These are phyloP conservation scores for Podarcis muralis DNA, from an alignment of 2,113 vertebrate species.

Conservation along the genomic window DNA sequence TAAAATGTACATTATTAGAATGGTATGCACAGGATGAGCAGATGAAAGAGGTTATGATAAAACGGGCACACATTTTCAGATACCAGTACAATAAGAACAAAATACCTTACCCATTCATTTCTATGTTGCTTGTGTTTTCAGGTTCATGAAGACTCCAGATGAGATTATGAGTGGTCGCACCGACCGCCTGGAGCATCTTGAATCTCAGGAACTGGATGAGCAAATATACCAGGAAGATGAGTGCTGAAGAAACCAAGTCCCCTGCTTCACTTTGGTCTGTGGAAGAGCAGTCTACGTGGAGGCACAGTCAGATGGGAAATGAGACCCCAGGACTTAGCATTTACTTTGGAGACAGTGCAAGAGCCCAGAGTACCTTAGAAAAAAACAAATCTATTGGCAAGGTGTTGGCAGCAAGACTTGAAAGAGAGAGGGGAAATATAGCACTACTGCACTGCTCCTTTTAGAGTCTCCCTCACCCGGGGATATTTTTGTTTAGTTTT, in stretches of 20 bases:
- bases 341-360: constrained; percentile 58
- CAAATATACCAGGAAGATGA: constrained; percentile 96
- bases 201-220: constrained; percentile 94
- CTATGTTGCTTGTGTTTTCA: constrained; percentile 50
- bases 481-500: constrained; percentile 36
- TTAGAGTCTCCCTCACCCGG: constrained; percentile 51
- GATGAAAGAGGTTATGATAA: too few species aligned
- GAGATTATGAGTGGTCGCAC: constrained; percentile 98
- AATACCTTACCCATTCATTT: background rate
- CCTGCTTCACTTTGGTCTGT: constrained; percentile 23
- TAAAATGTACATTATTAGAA: too few species aligned
- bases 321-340: constrained; percentile 44
- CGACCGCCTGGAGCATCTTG: constrained; percentile 94
- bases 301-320: constrained; percentile 27
- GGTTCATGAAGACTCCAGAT: constrained; percentile 99
- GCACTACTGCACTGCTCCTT: constrained; percentile 61
- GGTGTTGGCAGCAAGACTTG: constrained; percentile 63
- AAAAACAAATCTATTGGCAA: constrained; percentile 64
- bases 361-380: constrained; percentile 75
- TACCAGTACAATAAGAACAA: background rate
- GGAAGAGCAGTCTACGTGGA: constrained; percentile 32
- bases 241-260: constrained; percentile 78
- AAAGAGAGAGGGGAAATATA: constrained; percentile 45
- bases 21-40: too few species aligned
- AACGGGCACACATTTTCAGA: too few species aligned